Evolutionary conservation across 2,888 invertebrate species (phyloP), one percentile per base, ranked within the genome.

Genomic region (Elgonia sp.): DNA sequence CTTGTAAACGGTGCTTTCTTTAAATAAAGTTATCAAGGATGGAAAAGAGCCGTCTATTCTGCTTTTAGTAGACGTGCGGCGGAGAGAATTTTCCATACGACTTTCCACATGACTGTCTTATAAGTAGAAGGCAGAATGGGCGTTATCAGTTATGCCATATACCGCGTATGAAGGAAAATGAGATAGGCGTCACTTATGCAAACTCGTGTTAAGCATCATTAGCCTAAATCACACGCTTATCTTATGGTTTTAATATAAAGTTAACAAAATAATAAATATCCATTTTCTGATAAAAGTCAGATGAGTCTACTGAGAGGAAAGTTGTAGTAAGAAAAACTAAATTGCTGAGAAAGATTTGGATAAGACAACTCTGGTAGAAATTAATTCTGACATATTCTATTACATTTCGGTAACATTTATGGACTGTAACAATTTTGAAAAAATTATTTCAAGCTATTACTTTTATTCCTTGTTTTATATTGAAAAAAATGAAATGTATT

Each of bases 131-230:
- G 55, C 42, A 57, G 46, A 75, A 75, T 37, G 60, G 29, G 69
- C 72, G 83, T 84, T 84, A 84, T 84, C 83, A 69, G 75, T 84
- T 76, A 63, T 77, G 60, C 72, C 63, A 21, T 77, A 67, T 72
- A 84, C 62, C 84, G 76, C 62, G 16, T 73, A 69, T 77, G 84
- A 77, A 70, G 70, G 83, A 53, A 77, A 84, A 77, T 77, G 77
- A 70, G 63, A 77, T 77, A 77, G 77, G 63, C 77, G 77, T 84
- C 70, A 70, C 62, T 84, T 76, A 76, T 76, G 83, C 83, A 76
- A 76, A 83, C 82, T 73, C 65, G 40, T 73, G 55, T 82, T 73
- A 65, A 82, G 82, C 65, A 57, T 65, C 73, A 46, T 82, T 73
- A 82, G 46, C 73, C 55, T 65, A 55, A 50, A 55, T 73, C 73